These are phyloP conservation scores for Amphimallon solstitiale DNA, from an alignment of 2,888 invertebrate species.

Conservation along the genomic window DNA sequence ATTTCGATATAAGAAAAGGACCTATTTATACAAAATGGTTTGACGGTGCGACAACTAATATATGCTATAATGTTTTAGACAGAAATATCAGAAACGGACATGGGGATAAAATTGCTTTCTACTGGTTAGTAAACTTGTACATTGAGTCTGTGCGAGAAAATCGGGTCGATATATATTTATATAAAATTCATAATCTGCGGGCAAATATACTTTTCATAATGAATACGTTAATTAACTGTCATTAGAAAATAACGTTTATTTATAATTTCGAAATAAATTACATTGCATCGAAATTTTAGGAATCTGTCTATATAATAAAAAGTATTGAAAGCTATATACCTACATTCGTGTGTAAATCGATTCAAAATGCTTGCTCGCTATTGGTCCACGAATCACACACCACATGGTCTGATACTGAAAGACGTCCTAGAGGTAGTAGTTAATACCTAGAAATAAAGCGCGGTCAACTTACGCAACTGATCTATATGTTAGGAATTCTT, in stretches of 20 bases:
- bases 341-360: conserved; percentile 15
- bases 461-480: background rate
- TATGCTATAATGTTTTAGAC: conserved; percentile 95
- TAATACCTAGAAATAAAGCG: conserved; percentile 3
- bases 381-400: conserved; percentile 38
- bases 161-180: conserved; percentile 40
- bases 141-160: conserved; percentile 40
- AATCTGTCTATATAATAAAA: background rate
- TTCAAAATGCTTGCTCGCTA: conserved; percentile 14
- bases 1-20: conserved; percentile 90
- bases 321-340: background rate
- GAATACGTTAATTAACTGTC: too few relatives aligned
- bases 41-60: conserved; percentile 93
- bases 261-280: background rate
- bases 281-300: background rate
- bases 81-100: conserved; percentile 88
- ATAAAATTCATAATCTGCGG: background rate
- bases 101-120: conserved; percentile 92
- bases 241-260: background rate
- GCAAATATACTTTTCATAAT: background rate
- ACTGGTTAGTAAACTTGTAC: conserved; percentile 78
- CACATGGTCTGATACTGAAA: conserved; percentile 37
- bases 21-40: conserved; percentile 94
- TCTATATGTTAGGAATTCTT: too few relatives aligned
- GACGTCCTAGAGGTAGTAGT: conserved; percentile 6